Percentiles rank a stretch among this genome's conserved stretches.
phyloP scores from a whole-genome alignment of 2,113 vertebrate species.

The Carlito syrichta region DNA sequence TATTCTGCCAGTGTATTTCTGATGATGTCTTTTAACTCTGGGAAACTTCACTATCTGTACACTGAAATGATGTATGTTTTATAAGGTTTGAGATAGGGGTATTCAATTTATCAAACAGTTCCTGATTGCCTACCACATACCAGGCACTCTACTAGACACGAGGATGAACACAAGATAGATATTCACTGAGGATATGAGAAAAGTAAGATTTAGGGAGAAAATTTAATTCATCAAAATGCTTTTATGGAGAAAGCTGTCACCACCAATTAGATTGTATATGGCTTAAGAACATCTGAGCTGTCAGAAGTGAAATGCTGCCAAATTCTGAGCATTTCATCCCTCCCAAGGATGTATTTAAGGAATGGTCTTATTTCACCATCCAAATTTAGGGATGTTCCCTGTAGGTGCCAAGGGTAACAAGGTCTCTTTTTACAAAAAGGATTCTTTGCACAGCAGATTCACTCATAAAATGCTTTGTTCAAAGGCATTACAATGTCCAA shows the following conservation, averaged over 20 bases:
- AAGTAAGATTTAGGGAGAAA: not conserved
- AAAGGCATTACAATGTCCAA: not conserved
- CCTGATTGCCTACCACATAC: not conserved
- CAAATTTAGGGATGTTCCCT: slow-evolving; percentile 61
- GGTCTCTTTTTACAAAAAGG: slow-evolving; percentile 53
- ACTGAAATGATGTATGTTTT: not conserved
- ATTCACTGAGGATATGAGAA: not conserved
- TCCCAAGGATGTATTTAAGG: slow-evolving; percentile 67
- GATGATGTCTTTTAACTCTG: not conserved
- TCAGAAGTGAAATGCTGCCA: slow-evolving; percentile 38
- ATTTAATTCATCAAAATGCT: slow-evolving; percentile 32
- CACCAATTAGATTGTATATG: slow-evolving; percentile 21
- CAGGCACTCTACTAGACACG: not conserved
- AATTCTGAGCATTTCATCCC: slow-evolving; percentile 25
- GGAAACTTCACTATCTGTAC: not conserved
- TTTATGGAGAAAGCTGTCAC: slow-evolving; percentile 29
- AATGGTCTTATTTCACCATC: slow-evolving; percentile 55
- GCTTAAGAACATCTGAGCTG: slow-evolving; percentile 37
- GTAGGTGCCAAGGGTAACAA: slow-evolving; percentile 47
- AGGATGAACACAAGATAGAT: not conserved
- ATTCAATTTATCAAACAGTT: not conserved
- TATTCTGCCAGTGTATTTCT: not conserved
- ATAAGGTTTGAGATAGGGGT: not conserved
- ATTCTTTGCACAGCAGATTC: slow-evolving; percentile 18
- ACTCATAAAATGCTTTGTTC: slow-evolving; percentile 41